Evolutionary conservation across 2,888 invertebrate species (phyloP), one percentile per base, ranked within the genome.

Genomic region (Drosophila nigricruria): DNA sequence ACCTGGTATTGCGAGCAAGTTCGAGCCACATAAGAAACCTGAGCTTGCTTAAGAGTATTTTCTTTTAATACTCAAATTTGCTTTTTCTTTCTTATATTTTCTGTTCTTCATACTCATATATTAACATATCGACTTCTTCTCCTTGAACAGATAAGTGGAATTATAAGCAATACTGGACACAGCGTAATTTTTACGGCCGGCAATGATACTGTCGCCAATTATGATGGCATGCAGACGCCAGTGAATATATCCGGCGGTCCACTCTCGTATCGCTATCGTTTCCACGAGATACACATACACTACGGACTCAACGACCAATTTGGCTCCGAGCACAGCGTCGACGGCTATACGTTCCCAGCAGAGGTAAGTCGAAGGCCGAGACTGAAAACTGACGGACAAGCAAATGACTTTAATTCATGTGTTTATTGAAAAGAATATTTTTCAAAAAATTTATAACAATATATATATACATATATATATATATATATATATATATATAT

Each of bases 201-300:
- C 92, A 97, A 97, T 91, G 96, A 96, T 90, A 97, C 97, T 27
- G 91, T 92, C 6, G 92, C 92, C 67, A 92, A 92, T 58, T 93
- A 93, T 70, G 93, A 93, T 74, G 93, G 92, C 70, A 92, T 92
- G 83, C 96, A 96, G 90, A 92, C 87, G 70, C 93, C 93, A 16
- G 97, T 99, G 90, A 98, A 98, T 93, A 96, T 99, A 90, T 97
- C 97, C 0, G 98, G 98, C 0, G 99, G 99, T 3, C 99, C 99
- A 0, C 95, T 99, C 61, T 97, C 98, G 70, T 99, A 99, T 94
- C 96, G 96, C 91, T 99, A 98, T 94, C 97, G 97, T 93, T 97
- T 98, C 92, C 97, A 97, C 91, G 98, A 98, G 94, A 97, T 98
- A 82, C 97, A 98, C 93, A 95, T 98, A 91, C 98, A 98, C 93